A percentile compares a stretch with the other conserved stretches of the same genome.
Evolutionary conservation across 1,140 invertebrate species (phyloP).

Genomic region (Drosophila nebulosa): DNA sequence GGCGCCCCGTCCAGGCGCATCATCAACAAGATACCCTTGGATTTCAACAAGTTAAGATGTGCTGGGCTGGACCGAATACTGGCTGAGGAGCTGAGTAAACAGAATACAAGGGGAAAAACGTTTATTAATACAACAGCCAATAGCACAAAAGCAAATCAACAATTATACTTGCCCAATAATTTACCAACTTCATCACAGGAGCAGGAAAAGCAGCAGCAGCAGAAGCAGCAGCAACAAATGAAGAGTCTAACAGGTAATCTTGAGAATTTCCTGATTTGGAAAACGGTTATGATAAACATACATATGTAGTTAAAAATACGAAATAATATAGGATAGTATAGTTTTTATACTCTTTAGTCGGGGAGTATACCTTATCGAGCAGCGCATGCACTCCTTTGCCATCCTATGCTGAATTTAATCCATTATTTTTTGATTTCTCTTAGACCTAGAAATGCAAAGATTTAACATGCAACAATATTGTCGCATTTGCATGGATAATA

Average conservation of each 20-base stretch:
- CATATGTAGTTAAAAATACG: too few relatives aligned
- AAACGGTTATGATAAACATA: background rate
- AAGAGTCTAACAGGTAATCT: background rate
- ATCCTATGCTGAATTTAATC: background rate
- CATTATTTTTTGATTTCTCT: background rate
- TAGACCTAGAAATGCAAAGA: background rate
- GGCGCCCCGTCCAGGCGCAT: background rate
- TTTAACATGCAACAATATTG: background rate
- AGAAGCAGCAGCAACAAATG: background rate
- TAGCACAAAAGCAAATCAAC: background rate
- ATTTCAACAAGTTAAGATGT: background rate
- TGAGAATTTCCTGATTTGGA: background rate
- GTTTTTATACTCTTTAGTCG: too few relatives aligned
- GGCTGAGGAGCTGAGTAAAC: background rate
- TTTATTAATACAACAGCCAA: background rate
- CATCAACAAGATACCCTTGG: background rate
- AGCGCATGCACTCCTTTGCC: too few relatives aligned
- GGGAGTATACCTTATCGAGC: too few relatives aligned
- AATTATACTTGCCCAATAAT: background rate
- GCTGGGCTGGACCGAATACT: background rate
- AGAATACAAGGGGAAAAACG: background rate
- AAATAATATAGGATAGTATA: too few relatives aligned
- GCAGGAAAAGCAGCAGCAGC: background rate
- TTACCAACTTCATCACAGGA: background rate
- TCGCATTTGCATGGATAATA: background rate